Evolutionary conservation across 1,140 invertebrate species (phyloP).

Genomic region (Sycophila sp.): DNA sequence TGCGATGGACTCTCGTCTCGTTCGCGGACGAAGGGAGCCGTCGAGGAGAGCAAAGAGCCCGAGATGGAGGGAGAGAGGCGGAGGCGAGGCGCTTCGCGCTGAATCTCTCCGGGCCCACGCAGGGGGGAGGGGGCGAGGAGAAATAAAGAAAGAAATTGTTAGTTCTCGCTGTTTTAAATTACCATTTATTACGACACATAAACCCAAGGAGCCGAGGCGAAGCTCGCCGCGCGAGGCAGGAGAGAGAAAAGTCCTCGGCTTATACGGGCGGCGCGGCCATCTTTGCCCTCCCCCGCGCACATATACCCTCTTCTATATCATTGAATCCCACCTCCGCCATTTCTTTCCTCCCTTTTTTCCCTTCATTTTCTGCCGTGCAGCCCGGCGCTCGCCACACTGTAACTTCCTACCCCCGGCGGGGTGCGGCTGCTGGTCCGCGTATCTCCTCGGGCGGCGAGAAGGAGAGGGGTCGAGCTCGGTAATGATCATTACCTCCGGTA

Average conservation of each 20-base stretch:
- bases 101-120: slow-evolving; percentile 31
- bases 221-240: slow-evolving; percentile 7
- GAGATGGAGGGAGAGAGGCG: background rate
- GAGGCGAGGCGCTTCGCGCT: background rate
- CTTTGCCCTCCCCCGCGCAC: slow-evolving; percentile 53
- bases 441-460: too few species aligned
- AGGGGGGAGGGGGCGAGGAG: slow-evolving; percentile 45
- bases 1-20: slow-evolving; percentile 40
- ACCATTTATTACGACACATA: slow-evolving; percentile 68
- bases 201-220: slow-evolving; percentile 54
- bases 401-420: slow-evolving; percentile 24
- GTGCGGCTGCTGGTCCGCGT: background rate
- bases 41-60: background rate
- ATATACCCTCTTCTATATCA: slow-evolving; percentile 38
- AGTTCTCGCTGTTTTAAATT: slow-evolving; percentile 69
- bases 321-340: slow-evolving; percentile 35
- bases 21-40: slow-evolving; percentile 23
- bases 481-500: slow-evolving; percentile 67
- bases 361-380: slow-evolving; percentile 11
- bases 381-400: too few species aligned
- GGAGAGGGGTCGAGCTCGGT: slow-evolving; percentile 38
- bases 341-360: slow-evolving; percentile 25
- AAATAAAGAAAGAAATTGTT: slow-evolving; percentile 68
- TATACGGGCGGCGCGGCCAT: slow-evolving; percentile 63
- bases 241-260: slow-evolving; percentile 23